Evolutionary conservation across 2,113 vertebrate genomes (phyloP).

Genomic region (Gymnobelideus leadbeateri): DNA sequence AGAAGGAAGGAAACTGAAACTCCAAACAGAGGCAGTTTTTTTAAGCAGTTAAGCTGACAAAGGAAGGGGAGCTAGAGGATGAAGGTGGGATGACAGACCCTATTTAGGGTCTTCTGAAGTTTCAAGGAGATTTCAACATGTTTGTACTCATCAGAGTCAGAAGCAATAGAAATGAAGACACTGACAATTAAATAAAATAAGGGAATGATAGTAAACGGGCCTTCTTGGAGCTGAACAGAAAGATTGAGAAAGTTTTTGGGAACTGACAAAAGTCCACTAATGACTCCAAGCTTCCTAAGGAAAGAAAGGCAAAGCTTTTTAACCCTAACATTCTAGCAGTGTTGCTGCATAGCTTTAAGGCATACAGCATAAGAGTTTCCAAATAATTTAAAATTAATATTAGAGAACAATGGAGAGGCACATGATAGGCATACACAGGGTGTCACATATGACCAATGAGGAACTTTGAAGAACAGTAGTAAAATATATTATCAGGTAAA

Average conservation of each 20-base stretch:
- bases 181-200: neutral
- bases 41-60: neutral
- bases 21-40: neutral
- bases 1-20: neutral
- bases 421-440: neutral
- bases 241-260: neutral
- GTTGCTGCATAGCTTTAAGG: neutral
- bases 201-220: neutral
- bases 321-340: neutral
- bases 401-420: neutral
- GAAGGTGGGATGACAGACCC: neutral
- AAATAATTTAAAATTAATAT: neutral
- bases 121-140: neutral
- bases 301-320: neutral
- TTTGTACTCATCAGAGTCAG: neutral
- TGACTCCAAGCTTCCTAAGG: neutral
- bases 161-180: neutral
- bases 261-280: neutral
- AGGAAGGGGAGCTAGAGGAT: neutral
- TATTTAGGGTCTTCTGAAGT: neutral
- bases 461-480: neutral
- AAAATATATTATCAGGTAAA: neutral
- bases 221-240: neutral
- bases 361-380: neutral
- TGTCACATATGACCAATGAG: neutral